A percentile compares a stretch with the other conserved stretches of the same genome.
Evolutionary conservation across 2,797 vertebrate genomes (phyloP).

Genomic region (Gadopsis bispinosus): DNA sequence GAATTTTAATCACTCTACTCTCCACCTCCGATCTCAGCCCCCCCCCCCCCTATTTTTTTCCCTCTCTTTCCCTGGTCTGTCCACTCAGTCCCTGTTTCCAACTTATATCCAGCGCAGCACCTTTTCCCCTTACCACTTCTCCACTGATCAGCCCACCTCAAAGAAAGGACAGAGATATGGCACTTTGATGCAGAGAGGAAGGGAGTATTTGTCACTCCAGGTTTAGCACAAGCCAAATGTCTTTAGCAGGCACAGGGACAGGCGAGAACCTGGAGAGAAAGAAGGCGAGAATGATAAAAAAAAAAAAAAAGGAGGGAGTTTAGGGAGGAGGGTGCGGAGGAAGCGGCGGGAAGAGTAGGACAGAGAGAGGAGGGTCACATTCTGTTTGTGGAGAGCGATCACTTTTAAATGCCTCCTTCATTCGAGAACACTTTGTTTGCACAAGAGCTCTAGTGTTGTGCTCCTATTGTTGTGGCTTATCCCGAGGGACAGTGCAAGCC

Average conservation of each 20-base stretch:
- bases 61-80: slow-evolving; percentile 26
- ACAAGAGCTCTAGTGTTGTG: slow-evolving; percentile 74
- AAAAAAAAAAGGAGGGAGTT: slow-evolving; percentile 31
- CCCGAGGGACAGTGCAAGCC: slow-evolving; percentile 68
- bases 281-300: slow-evolving; percentile 37
- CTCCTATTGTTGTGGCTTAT: slow-evolving; percentile 73
- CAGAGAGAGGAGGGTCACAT: slow-evolving; percentile 63
- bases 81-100: slow-evolving; percentile 42
- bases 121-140: slow-evolving; percentile 33
- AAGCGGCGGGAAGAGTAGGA: slow-evolving; percentile 18
- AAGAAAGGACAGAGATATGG: slow-evolving; percentile 36
- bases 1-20: slow-evolving; percentile 86
- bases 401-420: slow-evolving; percentile 81
- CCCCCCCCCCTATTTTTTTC: slow-evolving; percentile 31
- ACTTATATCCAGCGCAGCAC: slow-evolving; percentile 46
- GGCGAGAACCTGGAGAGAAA: slow-evolving; percentile 24
- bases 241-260: slow-evolving; percentile 39
- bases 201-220: slow-evolving; percentile 57
- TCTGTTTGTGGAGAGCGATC: slow-evolving; percentile 76
- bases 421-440: slow-evolving; percentile 82
- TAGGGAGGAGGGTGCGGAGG: slow-evolving; percentile 12
- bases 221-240: slow-evolving; percentile 65
- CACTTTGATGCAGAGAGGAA: slow-evolving; percentile 52
- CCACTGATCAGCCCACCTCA: slow-evolving; percentile 20
- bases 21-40: slow-evolving; percentile 67